phyloP scores from a whole-genome alignment of 2,888 invertebrate genomes.

The Lasioglossum leucozonium region DNA sequence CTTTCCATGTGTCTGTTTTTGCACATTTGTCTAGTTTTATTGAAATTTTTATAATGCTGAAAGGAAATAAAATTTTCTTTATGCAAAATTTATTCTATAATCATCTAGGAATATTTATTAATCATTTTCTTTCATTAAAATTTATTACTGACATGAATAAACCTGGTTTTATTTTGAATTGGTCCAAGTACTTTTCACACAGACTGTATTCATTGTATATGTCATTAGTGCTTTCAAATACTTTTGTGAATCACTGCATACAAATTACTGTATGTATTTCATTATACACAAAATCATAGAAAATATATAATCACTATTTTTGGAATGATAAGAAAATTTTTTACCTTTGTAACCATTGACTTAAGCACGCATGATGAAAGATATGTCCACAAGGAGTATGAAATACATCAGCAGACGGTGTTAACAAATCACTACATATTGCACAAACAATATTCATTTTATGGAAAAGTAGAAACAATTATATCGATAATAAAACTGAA shows the following conservation, averaged over 20 bases:
- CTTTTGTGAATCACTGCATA: neutral
- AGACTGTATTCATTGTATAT: neutral
- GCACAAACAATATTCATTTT: conserved; percentile 77
- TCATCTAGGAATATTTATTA: too few relatives aligned
- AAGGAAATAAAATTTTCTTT: too few relatives aligned
- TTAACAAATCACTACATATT: conserved; percentile 76
- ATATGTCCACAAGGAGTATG: conserved; percentile 78
- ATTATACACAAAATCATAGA: neutral
- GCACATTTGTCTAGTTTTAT: too few relatives aligned
- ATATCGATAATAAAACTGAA: neutral
- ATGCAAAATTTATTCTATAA: too few relatives aligned
- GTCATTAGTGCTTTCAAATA: neutral
- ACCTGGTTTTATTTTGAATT: too few relatives aligned
- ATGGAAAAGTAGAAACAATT: neutral
- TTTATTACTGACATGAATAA: too few relatives aligned
- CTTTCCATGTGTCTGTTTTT: too few relatives aligned
- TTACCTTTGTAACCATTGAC: conserved; percentile 77
- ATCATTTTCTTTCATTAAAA: too few relatives aligned
- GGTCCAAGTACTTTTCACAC: too few relatives aligned
- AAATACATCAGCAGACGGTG: conserved; percentile 73
- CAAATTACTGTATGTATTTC: neutral
- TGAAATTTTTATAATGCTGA: too few relatives aligned
- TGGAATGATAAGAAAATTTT: neutral
- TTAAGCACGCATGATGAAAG: conserved; percentile 75
- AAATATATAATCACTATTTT: neutral